Conservation (phyloP, 1,140 invertebrate genomes). For the Brachionus manjavacas region DNA sequence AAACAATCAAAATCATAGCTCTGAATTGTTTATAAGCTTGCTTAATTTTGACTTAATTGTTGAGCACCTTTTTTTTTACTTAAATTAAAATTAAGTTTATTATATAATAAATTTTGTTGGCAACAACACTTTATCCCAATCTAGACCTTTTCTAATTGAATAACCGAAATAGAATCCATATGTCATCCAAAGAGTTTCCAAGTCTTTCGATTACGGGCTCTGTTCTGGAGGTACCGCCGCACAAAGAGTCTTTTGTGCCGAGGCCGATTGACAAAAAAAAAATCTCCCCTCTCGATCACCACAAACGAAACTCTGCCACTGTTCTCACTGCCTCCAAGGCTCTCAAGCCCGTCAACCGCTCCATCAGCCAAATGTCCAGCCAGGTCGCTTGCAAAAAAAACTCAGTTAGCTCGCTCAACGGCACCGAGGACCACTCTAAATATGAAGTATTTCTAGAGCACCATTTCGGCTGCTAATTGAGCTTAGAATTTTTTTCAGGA, state of each 20-base stretch:
- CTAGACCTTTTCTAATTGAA: background rate
- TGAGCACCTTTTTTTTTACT: background rate
- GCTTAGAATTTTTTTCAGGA: background rate
- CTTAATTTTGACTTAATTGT: background rate
- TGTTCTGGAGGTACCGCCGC: background rate
- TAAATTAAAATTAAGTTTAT: background rate
- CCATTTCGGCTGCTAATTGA: background rate
- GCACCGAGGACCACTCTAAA: background rate
- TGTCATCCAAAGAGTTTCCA: background rate
- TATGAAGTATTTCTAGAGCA: background rate
- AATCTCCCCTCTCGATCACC: background rate
- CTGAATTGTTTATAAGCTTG: background rate
- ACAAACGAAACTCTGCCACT: background rate
- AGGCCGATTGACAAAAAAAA: slow-evolving; percentile 1
- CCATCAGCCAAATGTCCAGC: background rate
- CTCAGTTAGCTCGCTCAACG: background rate
- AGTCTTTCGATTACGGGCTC: slow-evolving; percentile 5
- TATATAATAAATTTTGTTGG: background rate
- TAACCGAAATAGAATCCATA: background rate
- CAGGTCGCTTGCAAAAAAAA: background rate
- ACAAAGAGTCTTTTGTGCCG: background rate
- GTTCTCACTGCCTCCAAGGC: background rate
- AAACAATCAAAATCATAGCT: background rate
- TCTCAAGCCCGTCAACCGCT: background rate
- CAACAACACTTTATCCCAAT: background rate